Base-by-base conservation (phyloP, 2,888 invertebrate genomes). In the Serripes groenlandicus region DNA sequence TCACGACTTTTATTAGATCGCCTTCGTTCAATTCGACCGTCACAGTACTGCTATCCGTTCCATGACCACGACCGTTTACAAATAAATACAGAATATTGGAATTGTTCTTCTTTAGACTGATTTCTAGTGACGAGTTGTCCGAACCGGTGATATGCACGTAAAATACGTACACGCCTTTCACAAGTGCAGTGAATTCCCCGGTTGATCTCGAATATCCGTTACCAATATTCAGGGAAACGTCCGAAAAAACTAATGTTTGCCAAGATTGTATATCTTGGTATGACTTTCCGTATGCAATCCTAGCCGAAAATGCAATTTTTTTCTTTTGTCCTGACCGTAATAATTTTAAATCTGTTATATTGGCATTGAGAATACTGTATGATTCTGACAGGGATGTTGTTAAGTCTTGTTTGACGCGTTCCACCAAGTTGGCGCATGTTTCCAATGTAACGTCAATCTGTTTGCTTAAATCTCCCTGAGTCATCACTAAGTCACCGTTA, bases 1-100 rank as follows among this genome's bases (percentile, higher is more conserved):
- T 77, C 5, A 54, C 64, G 9, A 77, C 77, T 32, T 64, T 77
- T 4, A 77, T 32, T 7, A 30, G 28, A 32, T 77, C 77, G 5
- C 66, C 72, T 35, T 64, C 52, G 1, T 28, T 30, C 30, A 77
- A 32, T 9, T 72, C 11, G 5, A 77, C 18, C 21, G 68, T 64
- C 5, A 77, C 30, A n/a, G 60, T 34, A 26, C 71, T 54, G 30
- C 77, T 60, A n/a, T 71, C 77, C 5, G 34, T 64, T 30, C 72
- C 72, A 54, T 72, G 66, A 21, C n/a, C 9, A 2, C 35, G 32
- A 18, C 77, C 77, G 26, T 66, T 42, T 0, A 52, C 72, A 37
- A 64, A 77, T n/a, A 77, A 23, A 21, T 23, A 71, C 52, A 77
- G 23, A 7, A 56, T 34, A 35, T 11, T 56, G 2, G 5, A 0